These are phyloP conservation scores for Drosophila mojavensis DNA, from an alignment of 1,140 invertebrate genomes.

Conservation along the genomic window DNA sequence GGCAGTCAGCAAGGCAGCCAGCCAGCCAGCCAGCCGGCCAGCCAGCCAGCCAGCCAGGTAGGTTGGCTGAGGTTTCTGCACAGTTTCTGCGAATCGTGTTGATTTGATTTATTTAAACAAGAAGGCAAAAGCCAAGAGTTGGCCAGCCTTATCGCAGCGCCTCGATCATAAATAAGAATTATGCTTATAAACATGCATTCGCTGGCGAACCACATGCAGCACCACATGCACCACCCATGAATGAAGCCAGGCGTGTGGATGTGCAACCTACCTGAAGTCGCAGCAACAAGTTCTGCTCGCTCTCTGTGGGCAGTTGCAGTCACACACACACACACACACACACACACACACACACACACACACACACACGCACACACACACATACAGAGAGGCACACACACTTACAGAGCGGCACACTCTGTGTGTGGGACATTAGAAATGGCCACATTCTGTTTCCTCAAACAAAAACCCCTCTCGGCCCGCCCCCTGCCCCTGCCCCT, in stretches of 20 bases:
- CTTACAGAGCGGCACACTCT: conserved; percentile 18
- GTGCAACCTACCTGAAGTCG: conserved; percentile 6
- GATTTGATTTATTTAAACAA: conserved; percentile 81
- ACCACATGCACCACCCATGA: conserved; percentile 69
- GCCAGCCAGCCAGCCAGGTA: neutral
- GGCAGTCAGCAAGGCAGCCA: conserved; percentile 23
- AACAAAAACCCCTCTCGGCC: neutral
- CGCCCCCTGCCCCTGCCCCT: neutral
- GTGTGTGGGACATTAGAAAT: conserved; percentile 80
- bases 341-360: too few species aligned
- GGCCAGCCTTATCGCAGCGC: conserved; percentile 62
- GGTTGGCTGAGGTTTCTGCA: conserved; percentile 27
- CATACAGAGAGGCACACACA: neutral
- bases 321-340: too few species aligned
- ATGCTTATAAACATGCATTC: conserved; percentile 78
- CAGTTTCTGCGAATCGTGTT: conserved; percentile 80
- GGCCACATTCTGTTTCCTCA: conserved; percentile 31
- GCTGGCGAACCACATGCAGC: neutral
- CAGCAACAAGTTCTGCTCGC: conserved; percentile 43
- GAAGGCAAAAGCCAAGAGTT: conserved; percentile 9
- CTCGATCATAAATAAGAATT: conserved; percentile 82
- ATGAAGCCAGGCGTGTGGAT: conserved; percentile 36
- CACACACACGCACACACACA: too few species aligned
- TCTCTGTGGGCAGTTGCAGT: neutral
- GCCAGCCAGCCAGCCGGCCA: too few species aligned